These are phyloP conservation scores for Peromyscus polionotus DNA, from an alignment of 2,113 vertebrate genomes.

Conservation along the genomic window DNA sequence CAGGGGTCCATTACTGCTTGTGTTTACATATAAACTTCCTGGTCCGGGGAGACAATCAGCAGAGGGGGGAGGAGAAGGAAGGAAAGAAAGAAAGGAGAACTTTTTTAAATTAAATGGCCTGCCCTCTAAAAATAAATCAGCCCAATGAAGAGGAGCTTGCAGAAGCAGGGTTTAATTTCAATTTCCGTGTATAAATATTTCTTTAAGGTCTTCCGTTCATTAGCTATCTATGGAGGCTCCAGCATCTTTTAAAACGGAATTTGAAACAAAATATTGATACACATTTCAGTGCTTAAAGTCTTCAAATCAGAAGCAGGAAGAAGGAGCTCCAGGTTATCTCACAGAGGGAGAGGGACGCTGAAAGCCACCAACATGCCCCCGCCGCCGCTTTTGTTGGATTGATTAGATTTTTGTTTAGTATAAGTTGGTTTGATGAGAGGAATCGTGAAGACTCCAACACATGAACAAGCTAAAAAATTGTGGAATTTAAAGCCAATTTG, in stretches of 20 bases:
- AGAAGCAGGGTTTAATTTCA: slow-evolving; percentile 34
- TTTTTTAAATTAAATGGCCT: slow-evolving; percentile 71
- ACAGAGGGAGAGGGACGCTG: neutral
- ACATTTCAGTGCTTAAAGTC: neutral
- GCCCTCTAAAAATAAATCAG: slow-evolving; percentile 71
- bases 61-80: neutral
- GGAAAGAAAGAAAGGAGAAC: neutral
- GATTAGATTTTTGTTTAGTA: slow-evolving; percentile 27
- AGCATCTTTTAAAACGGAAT: slow-evolving; percentile 39
- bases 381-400: neutral
- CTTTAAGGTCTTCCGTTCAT: neutral
- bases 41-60: slow-evolving; percentile 55
- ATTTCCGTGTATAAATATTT: slow-evolving; percentile 14
- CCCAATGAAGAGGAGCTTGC: slow-evolving; percentile 1
- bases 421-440: neutral
- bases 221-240: neutral
- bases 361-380: neutral
- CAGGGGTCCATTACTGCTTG: slow-evolving; percentile 75
- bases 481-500: neutral
- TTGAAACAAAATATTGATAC: slow-evolving; percentile 14
- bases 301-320: neutral
- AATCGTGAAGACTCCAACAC: neutral
- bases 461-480: neutral
- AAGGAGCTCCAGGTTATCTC: neutral
- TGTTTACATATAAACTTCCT: slow-evolving; percentile 84